Conservation (phyloP, 2,113 vertebrate species). For the Illadopsis cleaveri region DNA sequence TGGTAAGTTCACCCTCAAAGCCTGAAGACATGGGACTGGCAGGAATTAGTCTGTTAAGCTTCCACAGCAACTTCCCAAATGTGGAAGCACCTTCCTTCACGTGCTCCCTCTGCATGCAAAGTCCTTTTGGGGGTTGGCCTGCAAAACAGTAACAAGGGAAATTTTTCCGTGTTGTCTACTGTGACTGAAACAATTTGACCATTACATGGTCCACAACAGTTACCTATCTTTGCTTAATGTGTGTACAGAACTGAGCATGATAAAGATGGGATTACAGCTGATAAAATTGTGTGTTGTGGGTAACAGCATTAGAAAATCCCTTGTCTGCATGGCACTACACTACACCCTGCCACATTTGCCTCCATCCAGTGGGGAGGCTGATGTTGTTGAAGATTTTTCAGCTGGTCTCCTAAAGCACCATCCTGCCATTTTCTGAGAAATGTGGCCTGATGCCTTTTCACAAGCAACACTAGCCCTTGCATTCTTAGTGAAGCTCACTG, state of each 20-base stretch:
- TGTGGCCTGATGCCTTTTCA: neutral
- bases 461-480: neutral
- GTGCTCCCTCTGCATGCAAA: neutral
- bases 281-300: neutral
- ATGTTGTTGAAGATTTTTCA: neutral
- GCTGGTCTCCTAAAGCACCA: neutral
- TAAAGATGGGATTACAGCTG: neutral
- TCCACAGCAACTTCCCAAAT: neutral
- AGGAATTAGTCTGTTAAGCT: neutral
- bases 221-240: neutral
- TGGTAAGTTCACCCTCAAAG: constrained; percentile 55
- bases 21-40: neutral
- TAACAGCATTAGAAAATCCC: neutral
- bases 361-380: neutral
- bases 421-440: neutral
- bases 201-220: neutral
- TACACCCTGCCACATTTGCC: neutral
- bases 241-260: neutral
- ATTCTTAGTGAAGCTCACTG: neutral
- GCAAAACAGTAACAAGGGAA: neutral
- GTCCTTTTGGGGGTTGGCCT: neutral
- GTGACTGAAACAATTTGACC: neutral
- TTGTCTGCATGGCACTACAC: neutral
- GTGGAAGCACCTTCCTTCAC: neutral
- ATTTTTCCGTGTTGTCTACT: neutral